phyloP scores from a whole-genome alignment of 2,888 invertebrate species.

The Leptinotarsa haldemani region DNA sequence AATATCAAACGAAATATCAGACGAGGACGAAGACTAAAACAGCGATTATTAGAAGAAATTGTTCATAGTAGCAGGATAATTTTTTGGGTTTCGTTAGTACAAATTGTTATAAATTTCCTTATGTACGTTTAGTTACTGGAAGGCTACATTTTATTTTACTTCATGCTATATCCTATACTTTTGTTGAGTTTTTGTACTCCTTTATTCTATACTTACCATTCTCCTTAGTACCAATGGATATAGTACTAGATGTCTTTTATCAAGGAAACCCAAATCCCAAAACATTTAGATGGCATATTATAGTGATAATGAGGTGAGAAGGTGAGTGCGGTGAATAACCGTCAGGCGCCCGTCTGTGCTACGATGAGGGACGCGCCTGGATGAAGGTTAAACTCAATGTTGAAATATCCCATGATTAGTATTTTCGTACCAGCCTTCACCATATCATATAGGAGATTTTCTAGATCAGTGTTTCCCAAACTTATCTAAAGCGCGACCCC shows the following conservation, averaged over 20 bases:
- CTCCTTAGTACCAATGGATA: background rate
- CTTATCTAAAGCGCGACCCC: too few relatives aligned
- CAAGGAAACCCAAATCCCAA: conserved; percentile 1
- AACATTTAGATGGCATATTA: background rate
- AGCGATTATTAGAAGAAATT: conserved; percentile 3
- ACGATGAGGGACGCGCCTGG: background rate
- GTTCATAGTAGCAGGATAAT: background rate
- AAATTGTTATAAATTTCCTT: conserved; percentile 1
- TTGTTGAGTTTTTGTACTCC: conserved; percentile 3
- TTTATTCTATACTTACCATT: conserved; percentile 7
- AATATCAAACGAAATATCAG: conserved; percentile 13
- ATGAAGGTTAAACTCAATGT: background rate
- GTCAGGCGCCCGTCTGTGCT: conserved; percentile 2
- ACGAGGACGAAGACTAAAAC: conserved; percentile 8
- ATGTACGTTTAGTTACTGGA: background rate
- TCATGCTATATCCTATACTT: conserved; percentile 1
- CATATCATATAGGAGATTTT: too few relatives aligned
- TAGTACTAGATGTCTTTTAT: background rate
- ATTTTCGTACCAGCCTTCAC: too few relatives aligned
- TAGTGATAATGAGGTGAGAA: background rate
- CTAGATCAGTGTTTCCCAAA: too few relatives aligned
- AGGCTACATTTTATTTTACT: background rate
- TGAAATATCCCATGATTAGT: too few relatives aligned
- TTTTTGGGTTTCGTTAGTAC: background rate
- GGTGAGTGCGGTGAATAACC: conserved; percentile 5